Evolutionary conservation across 2,797 vertebrate genomes (phyloP).

Genomic region (Acrossocheilus wenchowensis): DNA sequence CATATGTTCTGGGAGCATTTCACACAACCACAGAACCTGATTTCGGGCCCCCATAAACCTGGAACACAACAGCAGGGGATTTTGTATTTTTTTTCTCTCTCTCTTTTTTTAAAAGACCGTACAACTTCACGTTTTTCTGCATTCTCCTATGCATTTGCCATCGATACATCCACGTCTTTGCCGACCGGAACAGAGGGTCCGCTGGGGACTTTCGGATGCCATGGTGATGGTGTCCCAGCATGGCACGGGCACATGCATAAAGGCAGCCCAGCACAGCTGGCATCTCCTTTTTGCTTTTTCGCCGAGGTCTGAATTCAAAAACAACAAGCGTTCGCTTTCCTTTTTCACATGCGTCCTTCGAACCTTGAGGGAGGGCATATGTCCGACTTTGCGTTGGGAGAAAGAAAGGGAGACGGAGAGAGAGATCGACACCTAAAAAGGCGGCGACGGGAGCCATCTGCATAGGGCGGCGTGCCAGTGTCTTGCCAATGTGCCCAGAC

Average conservation of each 20-base stretch:
- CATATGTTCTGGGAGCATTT: constrained; percentile 80
- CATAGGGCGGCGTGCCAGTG: constrained; percentile 88
- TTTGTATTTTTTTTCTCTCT: not conserved
- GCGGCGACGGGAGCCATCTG: constrained; percentile 89
- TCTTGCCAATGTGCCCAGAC: constrained; percentile 91
- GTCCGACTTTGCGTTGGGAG: constrained; percentile 58
- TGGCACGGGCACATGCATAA: constrained; percentile 48
- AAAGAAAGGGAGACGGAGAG: constrained; percentile 51
- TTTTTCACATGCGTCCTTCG: constrained; percentile 32
- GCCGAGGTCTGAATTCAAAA: constrained; percentile 42
- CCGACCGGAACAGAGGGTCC: constrained; percentile 17
- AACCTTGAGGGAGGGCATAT: constrained; percentile 61
- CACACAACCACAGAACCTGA: constrained; percentile 67
- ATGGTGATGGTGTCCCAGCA: constrained; percentile 58
- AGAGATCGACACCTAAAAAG: constrained; percentile 75
- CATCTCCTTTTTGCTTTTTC: constrained; percentile 30
- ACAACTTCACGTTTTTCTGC: not conserved
- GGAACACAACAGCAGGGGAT: constrained; percentile 64
- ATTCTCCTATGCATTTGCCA: not conserved
- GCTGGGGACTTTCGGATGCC: constrained; percentile 38
- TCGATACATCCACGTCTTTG: not conserved
- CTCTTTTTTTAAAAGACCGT: not conserved
- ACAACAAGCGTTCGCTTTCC: constrained; percentile 13
- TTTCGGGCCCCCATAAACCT: constrained; percentile 71
- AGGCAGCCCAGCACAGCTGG: constrained; percentile 61